phyloP scores from a whole-genome alignment of 2,888 invertebrate genomes.

The Syrista parreyssii region DNA sequence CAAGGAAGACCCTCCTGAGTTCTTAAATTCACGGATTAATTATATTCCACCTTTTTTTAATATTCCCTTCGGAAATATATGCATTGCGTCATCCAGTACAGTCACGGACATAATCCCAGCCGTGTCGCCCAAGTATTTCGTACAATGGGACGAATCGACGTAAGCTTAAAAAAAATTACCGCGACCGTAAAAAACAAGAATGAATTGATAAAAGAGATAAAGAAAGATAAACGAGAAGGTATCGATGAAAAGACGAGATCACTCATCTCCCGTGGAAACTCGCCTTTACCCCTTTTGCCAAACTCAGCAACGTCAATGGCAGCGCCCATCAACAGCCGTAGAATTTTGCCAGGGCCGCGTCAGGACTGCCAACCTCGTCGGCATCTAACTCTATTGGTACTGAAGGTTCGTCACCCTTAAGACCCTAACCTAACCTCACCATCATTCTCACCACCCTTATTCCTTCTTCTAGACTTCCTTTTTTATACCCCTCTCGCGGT shows the following conservation, averaged over 20 bases:
- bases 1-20: neutral
- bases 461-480: neutral
- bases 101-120: neutral
- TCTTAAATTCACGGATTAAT: neutral
- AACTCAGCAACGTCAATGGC: neutral
- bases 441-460: neutral
- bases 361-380: neutral
- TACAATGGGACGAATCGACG: neutral
- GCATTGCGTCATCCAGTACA: neutral
- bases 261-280: slow-evolving; percentile 47
- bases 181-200: neutral
- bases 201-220: neutral
- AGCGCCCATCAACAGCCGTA: neutral
- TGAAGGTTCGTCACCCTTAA: neutral
- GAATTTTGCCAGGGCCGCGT: neutral
- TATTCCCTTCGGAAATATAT: neutral
- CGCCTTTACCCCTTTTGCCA: slow-evolving; percentile 24
- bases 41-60: neutral
- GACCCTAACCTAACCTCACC: slow-evolving; percentile 27
- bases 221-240: slow-evolving; percentile 8
- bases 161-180: neutral
- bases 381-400: neutral
- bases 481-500: slow-evolving; percentile 40
- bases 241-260: slow-evolving; percentile 41
- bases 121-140: neutral